These are phyloP conservation scores for Sicus ferrugineus DNA, from an alignment of 2,888 invertebrate genomes.

Conservation along the genomic window DNA sequence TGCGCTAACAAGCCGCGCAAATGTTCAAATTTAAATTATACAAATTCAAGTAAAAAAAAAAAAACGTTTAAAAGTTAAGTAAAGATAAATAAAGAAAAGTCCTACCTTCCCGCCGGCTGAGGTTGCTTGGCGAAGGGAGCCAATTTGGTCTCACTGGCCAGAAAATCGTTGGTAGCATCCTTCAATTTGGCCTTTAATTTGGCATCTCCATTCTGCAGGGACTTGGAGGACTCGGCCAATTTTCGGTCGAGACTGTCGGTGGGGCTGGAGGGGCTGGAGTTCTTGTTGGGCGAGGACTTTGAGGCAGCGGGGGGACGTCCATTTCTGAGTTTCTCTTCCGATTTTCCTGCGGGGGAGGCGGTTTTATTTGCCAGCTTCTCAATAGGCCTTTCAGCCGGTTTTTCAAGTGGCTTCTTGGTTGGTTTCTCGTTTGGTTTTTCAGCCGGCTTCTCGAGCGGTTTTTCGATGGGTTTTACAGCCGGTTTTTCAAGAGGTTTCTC, in stretches of 20 bases:
- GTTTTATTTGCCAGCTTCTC: constrained; percentile 6
- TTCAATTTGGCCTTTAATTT: constrained; percentile 51
- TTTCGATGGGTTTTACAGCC: neutral
- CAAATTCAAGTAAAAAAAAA: constrained; percentile 23
- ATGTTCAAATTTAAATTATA: no score
- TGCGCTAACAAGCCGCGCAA: neutral
- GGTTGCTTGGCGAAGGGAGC: constrained; percentile 38
- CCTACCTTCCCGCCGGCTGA: constrained; percentile 47
- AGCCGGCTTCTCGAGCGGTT: constrained; percentile 4
- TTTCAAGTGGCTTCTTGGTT: neutral
- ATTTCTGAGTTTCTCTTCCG: constrained; percentile 36
- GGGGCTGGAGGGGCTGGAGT: constrained; percentile 12
- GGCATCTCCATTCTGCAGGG: constrained; percentile 51
- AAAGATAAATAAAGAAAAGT: constrained; percentile 22
- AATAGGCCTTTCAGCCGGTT: neutral
- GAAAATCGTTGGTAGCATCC: constrained; percentile 59
- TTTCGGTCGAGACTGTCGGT: constrained; percentile 50
- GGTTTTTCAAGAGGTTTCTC: neutral
- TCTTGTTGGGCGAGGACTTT: constrained; percentile 43
- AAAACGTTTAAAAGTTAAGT: constrained; percentile 24
- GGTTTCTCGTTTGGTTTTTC: neutral
- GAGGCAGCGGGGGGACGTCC: constrained; percentile 39
- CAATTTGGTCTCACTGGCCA: constrained; percentile 53
- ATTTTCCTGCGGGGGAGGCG: constrained; percentile 37
- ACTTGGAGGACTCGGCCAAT: constrained; percentile 48